phyloP scores from a whole-genome alignment of 2,113 vertebrate genomes.

The Rhinoderma darwinii region DNA sequence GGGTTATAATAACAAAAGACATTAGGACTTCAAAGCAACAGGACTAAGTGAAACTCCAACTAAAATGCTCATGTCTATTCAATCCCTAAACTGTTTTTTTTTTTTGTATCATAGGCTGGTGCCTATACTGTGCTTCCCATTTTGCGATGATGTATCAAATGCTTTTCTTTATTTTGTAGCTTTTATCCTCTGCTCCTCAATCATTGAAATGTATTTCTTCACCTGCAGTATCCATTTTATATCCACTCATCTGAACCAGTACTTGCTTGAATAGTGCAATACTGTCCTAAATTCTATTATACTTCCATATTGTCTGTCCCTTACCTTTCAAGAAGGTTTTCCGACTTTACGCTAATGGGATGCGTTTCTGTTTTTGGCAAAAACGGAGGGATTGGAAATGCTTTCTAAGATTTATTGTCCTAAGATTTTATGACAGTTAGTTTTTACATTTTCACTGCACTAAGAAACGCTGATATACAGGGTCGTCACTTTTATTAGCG shows the following conservation, averaged over 20 bases:
- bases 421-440: too few relatives aligned
- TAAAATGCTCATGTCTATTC: neutral
- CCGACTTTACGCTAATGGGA: neutral
- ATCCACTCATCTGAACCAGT: neutral
- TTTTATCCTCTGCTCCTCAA: neutral
- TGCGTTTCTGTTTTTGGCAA: neutral
- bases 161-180: neutral
- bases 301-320: neutral
- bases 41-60: conserved; percentile 8
- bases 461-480: too few relatives aligned
- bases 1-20: conserved; percentile 13
- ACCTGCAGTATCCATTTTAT: neutral
- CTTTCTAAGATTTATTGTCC: too few relatives aligned
- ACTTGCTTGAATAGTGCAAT: neutral
- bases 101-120: neutral
- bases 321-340: too few relatives aligned
- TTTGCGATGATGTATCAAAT: neutral
- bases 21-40: neutral
- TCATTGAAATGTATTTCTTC: neutral
- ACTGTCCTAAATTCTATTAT: neutral
- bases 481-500: too few relatives aligned
- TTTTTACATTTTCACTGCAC: too few relatives aligned
- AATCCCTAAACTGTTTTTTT: neutral
- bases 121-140: neutral
- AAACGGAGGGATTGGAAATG: neutral